Base-by-base conservation (phyloP, 2,888 invertebrate genomes). In the Sisyra terminalis region DNA sequence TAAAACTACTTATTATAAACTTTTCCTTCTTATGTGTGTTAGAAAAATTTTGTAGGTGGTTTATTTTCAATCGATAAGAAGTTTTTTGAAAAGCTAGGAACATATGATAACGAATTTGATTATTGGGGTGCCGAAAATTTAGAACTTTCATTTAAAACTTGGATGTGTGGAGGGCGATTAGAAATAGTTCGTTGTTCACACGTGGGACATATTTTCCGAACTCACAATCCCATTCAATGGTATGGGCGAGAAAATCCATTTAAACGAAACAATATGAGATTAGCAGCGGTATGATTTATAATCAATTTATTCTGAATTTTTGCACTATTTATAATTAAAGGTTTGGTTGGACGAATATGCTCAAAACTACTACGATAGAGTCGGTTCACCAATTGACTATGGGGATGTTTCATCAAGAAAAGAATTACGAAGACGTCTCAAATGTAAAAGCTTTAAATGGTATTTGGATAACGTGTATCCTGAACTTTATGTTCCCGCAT, bases 81-180 rank as follows among this genome's bases (percentile, higher is more conserved):
- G 47, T 99, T 94, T 66, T 99, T 98, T 62, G 89, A 94, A 62
- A 75, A 75, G 49, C 71, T 99, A 30, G 98, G 98, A 42, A 92
- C 93, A 24, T 98, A 99, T 61, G 98, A 98, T 64, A 88, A 90
- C 40, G 98, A 96, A 10, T 98, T 98, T 64, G 98, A 99, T 61
- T 98, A 98, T 54, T 98, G 98, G 98, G 98, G 98, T 47, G 94
- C 96, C 37, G 94, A 98, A 66, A 97, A 98, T 66, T 69, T 97
- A 48, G 97, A 97, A 63, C 67, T 98, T 15, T 97, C 96, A 1
- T 98, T 98, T 64, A 96, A 97, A 73, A 89, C 93, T 7, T 99
- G 98, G 98, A 98, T 98, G 98, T 99, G 98, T 58, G 97, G 97
- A 43, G 98, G 98, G 36, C 89, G 88, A 0, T 65, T 98, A 50